Percentiles rank a stretch among this genome's conserved stretches.
These are phyloP conservation scores for Mugil cephalus DNA, from an alignment of 2,113 vertebrate genomes.

Conservation along the genomic window DNA sequence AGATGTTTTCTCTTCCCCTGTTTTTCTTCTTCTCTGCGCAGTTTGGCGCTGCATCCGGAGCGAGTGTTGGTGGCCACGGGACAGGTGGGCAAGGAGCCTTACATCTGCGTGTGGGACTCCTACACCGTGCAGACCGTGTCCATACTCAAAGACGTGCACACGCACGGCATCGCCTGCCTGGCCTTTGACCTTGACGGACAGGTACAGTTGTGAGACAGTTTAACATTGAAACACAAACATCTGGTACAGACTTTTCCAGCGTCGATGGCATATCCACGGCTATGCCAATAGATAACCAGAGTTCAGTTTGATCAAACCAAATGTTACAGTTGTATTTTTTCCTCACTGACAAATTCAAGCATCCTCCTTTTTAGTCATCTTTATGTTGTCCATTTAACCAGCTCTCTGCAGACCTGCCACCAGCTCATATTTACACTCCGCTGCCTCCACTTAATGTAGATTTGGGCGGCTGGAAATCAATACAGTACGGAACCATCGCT, in stretches of 20 bases:
- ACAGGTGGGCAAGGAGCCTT: slow-evolving; percentile 98
- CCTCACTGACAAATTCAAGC: not conserved
- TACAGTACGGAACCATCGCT: slow-evolving; percentile 43
- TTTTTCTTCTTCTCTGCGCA: slow-evolving; percentile 68
- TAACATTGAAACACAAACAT: not conserved
- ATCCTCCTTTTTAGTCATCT: slow-evolving; percentile 3
- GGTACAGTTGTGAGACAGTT: slow-evolving; percentile 80
- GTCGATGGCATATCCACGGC: too few relatives aligned
- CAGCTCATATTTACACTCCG: slow-evolving; percentile 48
- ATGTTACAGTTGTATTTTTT: not conserved
- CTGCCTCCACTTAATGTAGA: slow-evolving; percentile 36
- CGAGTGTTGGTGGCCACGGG: slow-evolving; percentile 96
- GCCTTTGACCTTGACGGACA: slow-evolving; percentile 97
- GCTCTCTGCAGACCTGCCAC: slow-evolving; percentile 37
- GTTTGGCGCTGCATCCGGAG: slow-evolving; percentile 96
- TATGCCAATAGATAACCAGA: too few relatives aligned
- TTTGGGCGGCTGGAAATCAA: slow-evolving; percentile 56
- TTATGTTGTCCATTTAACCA: not conserved
- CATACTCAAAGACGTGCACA: slow-evolving; percentile 94
- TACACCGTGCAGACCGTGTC: slow-evolving; percentile 96
- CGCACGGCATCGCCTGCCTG: slow-evolving; percentile 95
- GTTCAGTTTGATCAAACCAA: too few relatives aligned
- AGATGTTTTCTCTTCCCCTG: slow-evolving; percentile 42
- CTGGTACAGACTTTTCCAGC: too few relatives aligned
- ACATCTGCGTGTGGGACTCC: slow-evolving; percentile 97